A percentile compares a stretch with the other conserved stretches of the same genome.
Evolutionary conservation across 2,113 vertebrate genomes (phyloP).

Genomic region (Apistogramma diplotaenia): DNA sequence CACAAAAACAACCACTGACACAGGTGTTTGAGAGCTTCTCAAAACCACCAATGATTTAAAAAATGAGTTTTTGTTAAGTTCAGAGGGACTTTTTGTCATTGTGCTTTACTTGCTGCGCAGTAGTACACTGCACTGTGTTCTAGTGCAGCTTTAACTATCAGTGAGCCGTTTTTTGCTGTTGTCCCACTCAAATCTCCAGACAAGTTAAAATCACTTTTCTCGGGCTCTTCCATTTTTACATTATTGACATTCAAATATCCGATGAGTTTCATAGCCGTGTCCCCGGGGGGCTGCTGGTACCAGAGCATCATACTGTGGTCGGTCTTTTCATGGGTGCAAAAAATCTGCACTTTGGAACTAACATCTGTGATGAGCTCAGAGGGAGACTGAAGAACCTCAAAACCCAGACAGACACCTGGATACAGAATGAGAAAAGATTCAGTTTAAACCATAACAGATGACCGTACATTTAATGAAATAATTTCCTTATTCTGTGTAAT

Average conservation of each 20-base stretch:
- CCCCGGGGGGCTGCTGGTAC: not conserved
- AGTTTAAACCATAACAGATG: not conserved
- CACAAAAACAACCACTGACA: not conserved
- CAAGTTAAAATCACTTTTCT: not conserved
- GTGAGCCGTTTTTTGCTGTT: not conserved
- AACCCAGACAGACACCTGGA: accelerated
- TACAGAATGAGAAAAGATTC: not conserved
- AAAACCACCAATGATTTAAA: not conserved
- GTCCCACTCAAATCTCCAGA: accelerated
- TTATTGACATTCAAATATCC: not conserved
- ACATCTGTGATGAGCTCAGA: accelerated
- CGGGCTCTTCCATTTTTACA: too few species aligned
- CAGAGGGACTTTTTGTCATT: not conserved
- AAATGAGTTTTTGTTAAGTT: not conserved
- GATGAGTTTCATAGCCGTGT: not conserved
- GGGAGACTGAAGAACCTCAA: not conserved
- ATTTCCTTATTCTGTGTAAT: too few species aligned
- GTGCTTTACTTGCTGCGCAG: constrained; percentile 64
- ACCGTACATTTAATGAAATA: too few species aligned
- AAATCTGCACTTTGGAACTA: accelerated
- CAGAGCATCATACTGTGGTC: not conserved
- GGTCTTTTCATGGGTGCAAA: accelerated
- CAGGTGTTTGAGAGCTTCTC: not conserved
- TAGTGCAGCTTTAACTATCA: not conserved
- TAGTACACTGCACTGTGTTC: constrained; percentile 45